Percentiles rank a stretch among this genome's conserved stretches.
Evolutionary conservation across 2,113 vertebrate species (phyloP).

Genomic region (Chelonoidis abingdonii): DNA sequence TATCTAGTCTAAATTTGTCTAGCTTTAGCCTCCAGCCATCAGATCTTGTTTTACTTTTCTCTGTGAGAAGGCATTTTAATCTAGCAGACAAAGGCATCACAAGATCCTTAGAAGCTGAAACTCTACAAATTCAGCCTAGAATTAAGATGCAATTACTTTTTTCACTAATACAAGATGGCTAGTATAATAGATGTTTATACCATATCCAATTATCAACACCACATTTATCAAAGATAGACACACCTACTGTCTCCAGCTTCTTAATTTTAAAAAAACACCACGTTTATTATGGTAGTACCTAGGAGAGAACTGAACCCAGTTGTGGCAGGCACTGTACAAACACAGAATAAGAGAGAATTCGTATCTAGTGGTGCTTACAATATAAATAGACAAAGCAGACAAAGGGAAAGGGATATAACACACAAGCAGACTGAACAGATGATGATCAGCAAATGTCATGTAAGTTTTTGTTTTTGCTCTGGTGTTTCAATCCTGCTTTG

Average conservation of each 20-base stretch:
- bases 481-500: not conserved
- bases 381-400: not conserved
- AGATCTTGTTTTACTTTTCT: not conserved
- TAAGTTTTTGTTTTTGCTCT: not conserved
- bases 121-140: slow-evolving; percentile 41
- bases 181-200: not conserved
- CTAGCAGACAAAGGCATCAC: not conserved
- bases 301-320: not conserved
- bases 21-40: not conserved
- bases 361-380: not conserved
- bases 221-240: not conserved
- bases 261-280: not conserved
- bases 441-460: not conserved
- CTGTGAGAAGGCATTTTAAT: not conserved
- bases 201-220: not conserved
- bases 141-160: slow-evolving; percentile 25
- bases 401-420: not conserved
- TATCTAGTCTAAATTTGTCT: not conserved
- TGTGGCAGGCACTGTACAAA: not conserved
- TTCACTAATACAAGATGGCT: slow-evolving; percentile 20
- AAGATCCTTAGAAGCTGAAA: not conserved
- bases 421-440: not conserved
- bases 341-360: not conserved
- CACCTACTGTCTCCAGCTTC: not conserved
- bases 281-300: not conserved